These are phyloP conservation scores for Nesospiza acunhae DNA, from an alignment of 2,113 vertebrate species.

Conservation along the genomic window DNA sequence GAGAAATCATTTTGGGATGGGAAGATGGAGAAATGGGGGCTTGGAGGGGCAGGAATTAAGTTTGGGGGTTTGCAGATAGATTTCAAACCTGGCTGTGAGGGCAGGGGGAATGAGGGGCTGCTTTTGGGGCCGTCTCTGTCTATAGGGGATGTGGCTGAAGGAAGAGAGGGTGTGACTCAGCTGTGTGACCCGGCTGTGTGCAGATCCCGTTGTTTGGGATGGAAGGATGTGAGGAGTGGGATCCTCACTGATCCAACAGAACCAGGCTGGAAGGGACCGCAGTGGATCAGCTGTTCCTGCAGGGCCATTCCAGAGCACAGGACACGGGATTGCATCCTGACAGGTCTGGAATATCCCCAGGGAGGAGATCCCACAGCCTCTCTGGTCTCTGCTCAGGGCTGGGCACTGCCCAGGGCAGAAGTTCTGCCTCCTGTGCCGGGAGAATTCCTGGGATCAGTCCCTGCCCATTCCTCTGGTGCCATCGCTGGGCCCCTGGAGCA, in stretches of 20 bases:
- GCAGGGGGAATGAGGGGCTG: background rate
- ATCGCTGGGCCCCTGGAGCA: background rate
- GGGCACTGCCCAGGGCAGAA: background rate
- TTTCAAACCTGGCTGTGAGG: background rate
- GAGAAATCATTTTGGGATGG: background rate
- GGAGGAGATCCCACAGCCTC: background rate
- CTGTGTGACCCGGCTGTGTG: too few relatives aligned
- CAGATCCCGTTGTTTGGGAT: rapidly evolving
- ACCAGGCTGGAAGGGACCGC: background rate
- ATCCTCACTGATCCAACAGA: background rate
- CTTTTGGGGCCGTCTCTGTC: rapidly evolving
- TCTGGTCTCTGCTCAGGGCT: background rate
- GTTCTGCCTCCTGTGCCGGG: background rate
- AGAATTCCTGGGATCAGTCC: background rate
- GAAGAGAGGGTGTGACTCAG: too few relatives aligned
- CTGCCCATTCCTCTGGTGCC: background rate
- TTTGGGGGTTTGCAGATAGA: background rate
- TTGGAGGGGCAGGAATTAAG: background rate
- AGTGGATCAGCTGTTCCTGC: background rate
- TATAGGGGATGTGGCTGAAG: background rate
- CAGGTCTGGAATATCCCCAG: background rate
- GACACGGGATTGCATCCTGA: background rate
- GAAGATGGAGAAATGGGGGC: background rate
- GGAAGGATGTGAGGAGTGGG: background rate
- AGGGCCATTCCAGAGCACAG: background rate